Percentiles rank a stretch among this genome's conserved stretches.
Conservation (phyloP, 2,888 invertebrate species). For the Pristionchus entomophagus region DNA sequence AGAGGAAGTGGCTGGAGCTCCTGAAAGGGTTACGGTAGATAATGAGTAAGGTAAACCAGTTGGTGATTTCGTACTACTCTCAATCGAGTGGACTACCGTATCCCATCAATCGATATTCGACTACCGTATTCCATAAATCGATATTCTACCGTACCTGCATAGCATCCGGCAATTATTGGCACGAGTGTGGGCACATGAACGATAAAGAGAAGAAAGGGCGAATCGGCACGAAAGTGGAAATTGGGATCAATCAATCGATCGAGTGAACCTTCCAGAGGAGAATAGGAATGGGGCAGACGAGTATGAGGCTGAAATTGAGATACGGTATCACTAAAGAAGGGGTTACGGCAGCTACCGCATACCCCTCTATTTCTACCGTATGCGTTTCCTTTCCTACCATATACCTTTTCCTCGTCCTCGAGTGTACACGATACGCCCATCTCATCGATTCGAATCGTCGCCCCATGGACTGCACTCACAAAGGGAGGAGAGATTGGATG, state of each 20-base stretch:
- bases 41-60: conserved; percentile 15
- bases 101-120: neutral
- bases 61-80: too few species aligned
- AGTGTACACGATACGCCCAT: neutral
- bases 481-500: conserved; percentile 22
- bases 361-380: too few species aligned
- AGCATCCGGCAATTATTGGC: conserved; percentile 35
- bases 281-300: neutral
- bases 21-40: neutral
- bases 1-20: conserved; percentile 3
- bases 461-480: neutral
- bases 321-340: conserved; percentile 2
- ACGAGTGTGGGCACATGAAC: conserved; percentile 25
- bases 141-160: conserved; percentile 32
- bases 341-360: neutral
- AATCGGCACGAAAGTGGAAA: conserved; percentile 38
- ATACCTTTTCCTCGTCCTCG: conserved; percentile 21
- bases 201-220: conserved; percentile 37
- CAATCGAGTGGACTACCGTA: neutral
- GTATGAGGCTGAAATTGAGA: neutral
- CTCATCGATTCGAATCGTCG: conserved; percentile 30
- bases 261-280: neutral
- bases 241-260: conserved; percentile 3
- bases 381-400: too few species aligned
- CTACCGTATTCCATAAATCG: too few species aligned